These are phyloP conservation scores for Corbicula japonica DNA, from an alignment of 2,888 invertebrate genomes.

Conservation along the genomic window DNA sequence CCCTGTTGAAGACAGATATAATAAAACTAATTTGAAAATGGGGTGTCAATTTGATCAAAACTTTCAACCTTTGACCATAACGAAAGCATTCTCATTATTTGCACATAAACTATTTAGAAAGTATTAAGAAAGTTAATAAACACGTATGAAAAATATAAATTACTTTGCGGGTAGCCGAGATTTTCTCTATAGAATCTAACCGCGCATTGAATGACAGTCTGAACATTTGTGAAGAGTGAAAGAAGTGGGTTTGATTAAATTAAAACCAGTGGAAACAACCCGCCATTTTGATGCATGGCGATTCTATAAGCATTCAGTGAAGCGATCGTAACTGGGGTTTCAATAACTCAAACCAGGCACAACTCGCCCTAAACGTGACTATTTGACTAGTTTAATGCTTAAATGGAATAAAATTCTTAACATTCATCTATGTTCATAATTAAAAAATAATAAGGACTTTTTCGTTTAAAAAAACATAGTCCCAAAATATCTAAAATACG, in stretches of 20 bases:
- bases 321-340: slow-evolving; percentile 31
- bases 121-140: slow-evolving; percentile 68
- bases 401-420: slow-evolving; percentile 21
- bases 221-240: slow-evolving; percentile 49
- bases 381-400: slow-evolving; percentile 26
- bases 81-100: slow-evolving; percentile 58
- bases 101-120: slow-evolving; percentile 63
- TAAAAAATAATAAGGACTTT: too few species aligned
- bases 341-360: slow-evolving; percentile 15
- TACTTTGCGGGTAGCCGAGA: slow-evolving; percentile 59
- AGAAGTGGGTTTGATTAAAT: slow-evolving; percentile 60
- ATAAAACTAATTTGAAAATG: slow-evolving; percentile 46
- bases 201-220: slow-evolving; percentile 33
- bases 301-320: slow-evolving; percentile 20
- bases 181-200: slow-evolving; percentile 13
- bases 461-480: too few species aligned
- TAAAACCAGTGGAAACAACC: slow-evolving; percentile 49
- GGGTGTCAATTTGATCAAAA: slow-evolving; percentile 64
- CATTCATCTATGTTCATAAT: too few species aligned
- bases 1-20: slow-evolving; percentile 15
- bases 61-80: slow-evolving; percentile 59
- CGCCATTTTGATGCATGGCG: slow-evolving; percentile 42
- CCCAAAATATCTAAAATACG: too few species aligned
- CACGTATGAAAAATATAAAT: slow-evolving; percentile 67
- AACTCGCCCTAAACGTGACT: slow-evolving; percentile 22